Percentiles rank a stretch among this genome's conserved stretches.
Evolutionary conservation across 2,888 invertebrate species (phyloP).

Genomic region (Smittia aterrima): DNA sequence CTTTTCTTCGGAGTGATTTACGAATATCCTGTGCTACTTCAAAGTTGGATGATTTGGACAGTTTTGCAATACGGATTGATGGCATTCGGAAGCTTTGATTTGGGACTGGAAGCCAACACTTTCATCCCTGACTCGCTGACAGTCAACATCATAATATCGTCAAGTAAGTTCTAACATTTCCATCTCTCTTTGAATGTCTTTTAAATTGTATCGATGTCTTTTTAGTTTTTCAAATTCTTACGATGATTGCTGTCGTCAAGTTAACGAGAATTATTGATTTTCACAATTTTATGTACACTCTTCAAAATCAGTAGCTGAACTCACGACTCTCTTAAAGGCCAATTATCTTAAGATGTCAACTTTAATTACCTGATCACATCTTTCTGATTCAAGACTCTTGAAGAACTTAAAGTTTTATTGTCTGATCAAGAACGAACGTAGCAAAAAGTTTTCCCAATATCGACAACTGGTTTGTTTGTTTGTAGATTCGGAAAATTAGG

Average conservation of each 20-base stretch:
- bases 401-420: too few relatives aligned
- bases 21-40: not conserved
- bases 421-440: too few relatives aligned
- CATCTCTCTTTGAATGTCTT: too few relatives aligned
- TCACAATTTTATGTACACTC: too few relatives aligned
- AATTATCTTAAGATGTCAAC: too few relatives aligned
- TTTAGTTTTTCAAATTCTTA: constrained; percentile 11
- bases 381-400: too few relatives aligned
- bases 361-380: too few relatives aligned
- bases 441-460: too few relatives aligned
- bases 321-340: too few relatives aligned
- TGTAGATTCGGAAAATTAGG: too few relatives aligned
- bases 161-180: not conserved
- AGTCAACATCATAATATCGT: not conserved
- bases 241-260: not conserved
- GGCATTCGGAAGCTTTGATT: not conserved
- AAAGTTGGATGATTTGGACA: constrained; percentile 9
- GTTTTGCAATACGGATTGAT: not conserved
- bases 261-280: not conserved
- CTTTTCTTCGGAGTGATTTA: not conserved
- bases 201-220: not conserved
- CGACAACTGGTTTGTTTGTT: too few relatives aligned
- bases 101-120: not conserved
- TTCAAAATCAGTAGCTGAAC: too few relatives aligned
- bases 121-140: not conserved